Evolutionary conservation across 2,888 invertebrate genomes (phyloP).

Genomic region (Pseudanteris insignis): DNA sequence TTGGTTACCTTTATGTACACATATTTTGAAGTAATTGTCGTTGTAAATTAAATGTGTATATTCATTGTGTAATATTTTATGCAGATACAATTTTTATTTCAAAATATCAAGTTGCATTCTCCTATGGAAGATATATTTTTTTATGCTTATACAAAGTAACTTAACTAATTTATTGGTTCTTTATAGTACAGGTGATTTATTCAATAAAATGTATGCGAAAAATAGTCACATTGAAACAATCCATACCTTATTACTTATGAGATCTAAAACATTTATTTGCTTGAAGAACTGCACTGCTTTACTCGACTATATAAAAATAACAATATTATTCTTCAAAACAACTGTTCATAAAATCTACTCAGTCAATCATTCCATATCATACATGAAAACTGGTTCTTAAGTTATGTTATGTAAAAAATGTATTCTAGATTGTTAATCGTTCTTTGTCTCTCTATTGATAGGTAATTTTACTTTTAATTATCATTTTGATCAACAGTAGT

Average conservation of each 20-base stretch:
- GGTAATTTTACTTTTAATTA: too few relatives aligned
- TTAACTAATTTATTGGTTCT: too few relatives aligned
- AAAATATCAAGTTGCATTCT: too few relatives aligned
- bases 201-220: too few relatives aligned
- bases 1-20: constrained; percentile 5
- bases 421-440: constrained; percentile 5
- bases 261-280: constrained; percentile 20
- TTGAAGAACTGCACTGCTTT: constrained; percentile 13
- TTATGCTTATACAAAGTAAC: too few relatives aligned
- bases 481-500: too few relatives aligned
- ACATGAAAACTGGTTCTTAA: constrained; percentile 15
- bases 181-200: too few relatives aligned
- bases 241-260: constrained; percentile 17
- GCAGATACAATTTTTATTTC: too few relatives aligned
- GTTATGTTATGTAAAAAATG: constrained; percentile 19
- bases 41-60: neutral
- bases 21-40: neutral
- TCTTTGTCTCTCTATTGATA: constrained; percentile 9
- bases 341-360: constrained; percentile 22
- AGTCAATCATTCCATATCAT: constrained; percentile 20
- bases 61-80: too few relatives aligned
- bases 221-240: constrained; percentile 10
- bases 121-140: too few relatives aligned
- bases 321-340: constrained; percentile 22
- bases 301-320: constrained; percentile 24